A percentile compares a stretch with the other conserved stretches of the same genome.
Evolutionary conservation across 2,113 vertebrate genomes (phyloP).

Genomic region (Pyxicephalus adspersus): DNA sequence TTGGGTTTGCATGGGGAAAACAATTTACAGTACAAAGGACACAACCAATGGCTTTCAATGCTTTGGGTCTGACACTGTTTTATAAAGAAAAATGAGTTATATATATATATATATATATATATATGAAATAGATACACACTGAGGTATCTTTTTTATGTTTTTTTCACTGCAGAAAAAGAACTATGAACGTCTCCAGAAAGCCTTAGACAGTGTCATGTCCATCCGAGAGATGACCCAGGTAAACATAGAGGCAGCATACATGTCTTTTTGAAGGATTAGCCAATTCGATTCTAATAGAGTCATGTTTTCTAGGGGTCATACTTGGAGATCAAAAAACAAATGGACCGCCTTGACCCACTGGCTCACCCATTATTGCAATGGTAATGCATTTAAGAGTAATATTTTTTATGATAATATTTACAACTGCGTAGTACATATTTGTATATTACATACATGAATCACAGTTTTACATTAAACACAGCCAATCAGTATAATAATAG

Average conservation of each 20-base stretch:
- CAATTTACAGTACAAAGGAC: no score
- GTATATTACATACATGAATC: background rate
- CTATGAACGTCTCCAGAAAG: constrained; percentile 98
- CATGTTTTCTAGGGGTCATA: constrained; percentile 86
- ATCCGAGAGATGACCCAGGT: constrained; percentile 99
- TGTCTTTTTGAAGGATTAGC: background rate
- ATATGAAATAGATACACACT: no score
- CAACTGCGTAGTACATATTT: no score
- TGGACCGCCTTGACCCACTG: constrained; percentile 96
- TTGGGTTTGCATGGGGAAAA: no score
- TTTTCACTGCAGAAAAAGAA: constrained; percentile 90
- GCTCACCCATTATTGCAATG: constrained; percentile 95
- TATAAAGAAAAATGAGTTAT: no score
- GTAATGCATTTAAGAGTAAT: constrained; percentile 67
- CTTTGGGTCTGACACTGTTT: no score
- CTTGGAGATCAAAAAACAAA: constrained; percentile 99
- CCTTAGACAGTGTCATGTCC: constrained; percentile 98
- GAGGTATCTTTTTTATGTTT: constrained; percentile 11
- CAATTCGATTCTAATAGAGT: background rate
- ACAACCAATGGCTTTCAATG: no score
- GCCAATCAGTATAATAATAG: background rate
- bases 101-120: no score
- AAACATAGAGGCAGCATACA: constrained; percentile 45
- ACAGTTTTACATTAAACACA: no score
- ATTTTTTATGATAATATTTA: background rate